Evolutionary conservation across 2,797 vertebrate genomes (phyloP), one percentile per base, ranked within the genome.

Genomic region (Merluccius polli): DNA sequence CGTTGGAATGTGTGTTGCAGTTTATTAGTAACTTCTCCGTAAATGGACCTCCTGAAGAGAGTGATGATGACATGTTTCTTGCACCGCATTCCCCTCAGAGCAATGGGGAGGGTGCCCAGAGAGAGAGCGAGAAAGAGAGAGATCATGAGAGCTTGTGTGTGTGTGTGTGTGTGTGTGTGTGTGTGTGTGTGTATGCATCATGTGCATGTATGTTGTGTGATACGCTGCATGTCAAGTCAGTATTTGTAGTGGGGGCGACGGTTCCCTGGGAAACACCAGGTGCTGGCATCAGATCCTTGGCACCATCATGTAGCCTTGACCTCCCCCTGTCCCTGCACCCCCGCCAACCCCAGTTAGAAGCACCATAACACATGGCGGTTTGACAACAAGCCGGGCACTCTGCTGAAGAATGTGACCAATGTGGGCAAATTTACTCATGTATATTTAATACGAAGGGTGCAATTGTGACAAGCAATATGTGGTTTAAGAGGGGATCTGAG

Each of bases 31-130:
- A 87, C 83, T 79, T 87, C 83, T 90, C 84, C 83, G 86, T 91
- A 91, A 89, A 90, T 9, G 52, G 82, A 88, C 88, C 87, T 91
- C 85, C 87, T 92, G 90, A 92, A 89, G 89, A 91, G 89, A 93
- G 87, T 83, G 85, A 89, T 90, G 90, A 87, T 92, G 91, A 93
- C 92, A 93, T 92, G 81, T 86, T 90, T 83, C 82, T 75, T 86
- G 85, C 89, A 79, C 86, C 80, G 75, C 77, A 74, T 80, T 85
- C 76, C 79, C 87, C 88, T 87, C 78, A 73, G 87, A 90, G 84
- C 85, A 89, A 87, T 87, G 81, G 71, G 65, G 75, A 76, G 78
- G 74, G 52, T 76, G 27, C 65, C 24, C 65, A 16, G 31, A 16
- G 63, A 67, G 24, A 29, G 63, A 10, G 77, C 68, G 35, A 77